A percentile compares a stretch with the other conserved stretches of the same genome.
Evolutionary conservation across 2,797 vertebrate genomes (phyloP).

Genomic region (Oryzias dopingdopingensis): DNA sequence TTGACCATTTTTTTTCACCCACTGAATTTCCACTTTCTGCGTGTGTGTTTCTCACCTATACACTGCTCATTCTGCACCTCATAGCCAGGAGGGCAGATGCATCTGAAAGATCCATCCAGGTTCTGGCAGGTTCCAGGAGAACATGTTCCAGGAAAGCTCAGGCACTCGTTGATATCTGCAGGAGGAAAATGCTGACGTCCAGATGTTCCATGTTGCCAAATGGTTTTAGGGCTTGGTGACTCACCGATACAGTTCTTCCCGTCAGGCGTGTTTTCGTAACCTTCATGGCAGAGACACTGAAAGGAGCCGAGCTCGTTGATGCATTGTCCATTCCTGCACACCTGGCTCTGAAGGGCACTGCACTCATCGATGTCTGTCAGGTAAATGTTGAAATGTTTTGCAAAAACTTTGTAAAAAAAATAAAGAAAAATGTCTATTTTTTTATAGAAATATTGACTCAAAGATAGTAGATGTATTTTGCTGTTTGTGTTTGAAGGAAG

Average conservation of each 20-base stretch:
- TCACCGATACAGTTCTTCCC: conserved; percentile 92
- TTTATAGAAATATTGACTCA: background rate
- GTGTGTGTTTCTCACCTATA: conserved; percentile 75
- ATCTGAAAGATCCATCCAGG: conserved; percentile 91
- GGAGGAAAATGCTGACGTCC: background rate
- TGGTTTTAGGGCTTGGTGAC: conserved; percentile 24
- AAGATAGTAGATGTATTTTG: background rate
- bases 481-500: background rate
- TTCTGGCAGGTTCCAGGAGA: conserved; percentile 95
- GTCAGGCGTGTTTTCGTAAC: conserved; percentile 88
- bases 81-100: conserved; percentile 90
- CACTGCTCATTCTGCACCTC: conserved; percentile 91
- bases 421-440: background rate
- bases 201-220: no score
- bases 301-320: conserved; percentile 91
- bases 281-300: conserved; percentile 90
- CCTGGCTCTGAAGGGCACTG: conserved; percentile 84
- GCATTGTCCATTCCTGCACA: conserved; percentile 90
- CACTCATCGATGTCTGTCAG: conserved; percentile 89
- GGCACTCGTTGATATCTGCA: conserved; percentile 89
- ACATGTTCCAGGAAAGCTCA: conserved; percentile 85
- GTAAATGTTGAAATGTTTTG: conserved; percentile 12
- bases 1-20: background rate
- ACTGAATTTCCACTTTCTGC: background rate
- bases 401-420: background rate